These are phyloP conservation scores for Rhombomys opimus DNA, from an alignment of 2,113 vertebrate genomes.

Conservation along the genomic window DNA sequence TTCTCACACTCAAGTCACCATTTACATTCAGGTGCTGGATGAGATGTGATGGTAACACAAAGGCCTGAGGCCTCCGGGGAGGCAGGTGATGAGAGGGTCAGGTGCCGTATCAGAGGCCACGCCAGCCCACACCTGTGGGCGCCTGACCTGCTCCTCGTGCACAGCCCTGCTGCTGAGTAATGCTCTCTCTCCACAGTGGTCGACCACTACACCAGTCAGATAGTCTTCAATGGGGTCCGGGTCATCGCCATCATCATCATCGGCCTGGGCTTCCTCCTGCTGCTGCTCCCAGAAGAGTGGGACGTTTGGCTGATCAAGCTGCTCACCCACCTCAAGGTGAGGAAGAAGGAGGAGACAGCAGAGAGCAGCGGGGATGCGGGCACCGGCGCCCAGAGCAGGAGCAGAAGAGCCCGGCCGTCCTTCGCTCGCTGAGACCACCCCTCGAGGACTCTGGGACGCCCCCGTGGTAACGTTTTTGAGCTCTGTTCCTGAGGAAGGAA, in stretches of 20 bases:
- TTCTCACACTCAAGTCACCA: neutral
- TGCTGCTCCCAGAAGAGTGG: conserved; percentile 97
- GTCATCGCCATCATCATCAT: conserved; percentile 96
- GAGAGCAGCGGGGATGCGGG: conserved; percentile 89
- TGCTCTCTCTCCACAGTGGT: conserved; percentile 90
- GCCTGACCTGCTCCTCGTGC: too few species aligned
- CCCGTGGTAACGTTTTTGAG: conserved; percentile 70
- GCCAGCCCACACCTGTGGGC: neutral
- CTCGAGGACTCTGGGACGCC: conserved; percentile 71
- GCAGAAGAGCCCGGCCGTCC: conserved; percentile 90
- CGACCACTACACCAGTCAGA: conserved; percentile 95
- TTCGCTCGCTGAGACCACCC: conserved; percentile 91
- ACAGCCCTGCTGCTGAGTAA: neutral
- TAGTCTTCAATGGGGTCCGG: conserved; percentile 96
- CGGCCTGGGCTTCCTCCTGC: conserved; percentile 96
- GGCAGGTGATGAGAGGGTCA: too few species aligned
- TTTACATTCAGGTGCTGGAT: neutral
- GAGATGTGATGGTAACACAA: neutral
- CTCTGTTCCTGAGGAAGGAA: conserved; percentile 81
- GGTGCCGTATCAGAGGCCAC: neutral
- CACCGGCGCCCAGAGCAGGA: conserved; percentile 90
- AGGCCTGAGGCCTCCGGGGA: neutral
- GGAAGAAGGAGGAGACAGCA: conserved; percentile 92
- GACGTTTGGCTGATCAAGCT: conserved; percentile 95
- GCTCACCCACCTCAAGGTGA: conserved; percentile 91